Percentiles rank a stretch among this genome's conserved stretches.
phyloP scores from a whole-genome alignment of 1,140 invertebrate species.

The Hesperophylax magnus region DNA sequence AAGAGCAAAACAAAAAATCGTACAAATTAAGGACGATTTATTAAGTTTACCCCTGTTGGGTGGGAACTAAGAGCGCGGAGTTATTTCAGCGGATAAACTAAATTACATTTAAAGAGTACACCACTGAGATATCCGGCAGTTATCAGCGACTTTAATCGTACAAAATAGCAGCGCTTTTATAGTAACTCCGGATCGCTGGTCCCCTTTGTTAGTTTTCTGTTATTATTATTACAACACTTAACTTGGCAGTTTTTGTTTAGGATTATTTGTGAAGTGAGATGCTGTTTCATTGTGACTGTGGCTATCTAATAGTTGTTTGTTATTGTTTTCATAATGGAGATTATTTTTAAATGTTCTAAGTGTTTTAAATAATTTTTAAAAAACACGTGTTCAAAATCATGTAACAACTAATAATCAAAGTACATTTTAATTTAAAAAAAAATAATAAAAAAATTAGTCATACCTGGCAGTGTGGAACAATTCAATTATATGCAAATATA shows the following conservation, averaged over 20 bases:
- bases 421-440: too few relatives aligned
- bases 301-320: too few relatives aligned
- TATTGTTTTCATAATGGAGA: too few relatives aligned
- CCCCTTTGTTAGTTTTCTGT: not conserved
- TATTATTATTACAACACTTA: not conserved
- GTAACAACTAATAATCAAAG: too few relatives aligned
- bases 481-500: too few relatives aligned
- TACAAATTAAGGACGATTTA: conserved; percentile 39
- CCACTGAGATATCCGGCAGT: conserved; percentile 22
- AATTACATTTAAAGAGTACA: conserved; percentile 31
- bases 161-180: conserved; percentile 7
- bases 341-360: too few relatives aligned
- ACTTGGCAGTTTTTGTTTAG: not conserved
- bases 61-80: conserved; percentile 3
- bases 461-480: too few relatives aligned
- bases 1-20: conserved; percentile 7
- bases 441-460: too few relatives aligned
- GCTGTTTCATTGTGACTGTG: too few relatives aligned
- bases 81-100: conserved; percentile 35
- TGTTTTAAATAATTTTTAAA: too few relatives aligned
- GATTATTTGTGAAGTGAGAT: not conserved
- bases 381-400: too few relatives aligned
- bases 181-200: not conserved
- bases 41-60: conserved; percentile 19
- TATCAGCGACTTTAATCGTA: conserved; percentile 5